Evolutionary conservation across 2,113 vertebrate species (phyloP).

Genomic region (Spheniscus mendiculus): DNA sequence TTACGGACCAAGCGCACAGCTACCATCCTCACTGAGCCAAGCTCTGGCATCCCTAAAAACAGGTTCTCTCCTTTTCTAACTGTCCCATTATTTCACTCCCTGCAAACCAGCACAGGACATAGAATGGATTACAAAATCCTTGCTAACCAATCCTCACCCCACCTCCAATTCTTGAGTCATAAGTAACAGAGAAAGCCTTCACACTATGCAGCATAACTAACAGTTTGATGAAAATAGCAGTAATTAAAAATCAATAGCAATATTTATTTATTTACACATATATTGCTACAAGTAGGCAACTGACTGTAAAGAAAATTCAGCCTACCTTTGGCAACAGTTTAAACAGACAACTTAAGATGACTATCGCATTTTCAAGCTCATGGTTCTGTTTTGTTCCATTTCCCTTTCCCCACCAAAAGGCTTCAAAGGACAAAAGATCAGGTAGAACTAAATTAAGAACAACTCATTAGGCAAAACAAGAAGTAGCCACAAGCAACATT

Average conservation of each 20-base stretch:
- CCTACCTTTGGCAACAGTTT: not conserved
- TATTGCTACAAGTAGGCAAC: not conserved
- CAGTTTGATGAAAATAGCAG: not conserved
- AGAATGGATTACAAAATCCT: not conserved
- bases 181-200: not conserved
- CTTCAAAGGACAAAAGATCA: not conserved
- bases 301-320: not conserved
- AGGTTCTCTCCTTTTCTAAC: not conserved
- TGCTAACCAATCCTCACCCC: not conserved
- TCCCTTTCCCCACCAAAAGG: not conserved
- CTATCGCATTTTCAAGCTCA: not conserved
- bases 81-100: not conserved
- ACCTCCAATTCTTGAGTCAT: not conserved
- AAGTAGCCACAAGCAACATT: not conserved
- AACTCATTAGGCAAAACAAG: not conserved
- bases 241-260: not conserved
- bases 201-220: not conserved
- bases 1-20: not conserved
- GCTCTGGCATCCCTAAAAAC: not conserved
- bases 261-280: not conserved
- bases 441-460: not conserved
- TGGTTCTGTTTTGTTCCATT: not conserved
- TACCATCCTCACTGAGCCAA: not conserved
- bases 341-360: not conserved
- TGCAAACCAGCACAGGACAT: not conserved